Evolutionary conservation across 1,140 invertebrate species (phyloP).

Genomic region (Drosophila dunni): DNA sequence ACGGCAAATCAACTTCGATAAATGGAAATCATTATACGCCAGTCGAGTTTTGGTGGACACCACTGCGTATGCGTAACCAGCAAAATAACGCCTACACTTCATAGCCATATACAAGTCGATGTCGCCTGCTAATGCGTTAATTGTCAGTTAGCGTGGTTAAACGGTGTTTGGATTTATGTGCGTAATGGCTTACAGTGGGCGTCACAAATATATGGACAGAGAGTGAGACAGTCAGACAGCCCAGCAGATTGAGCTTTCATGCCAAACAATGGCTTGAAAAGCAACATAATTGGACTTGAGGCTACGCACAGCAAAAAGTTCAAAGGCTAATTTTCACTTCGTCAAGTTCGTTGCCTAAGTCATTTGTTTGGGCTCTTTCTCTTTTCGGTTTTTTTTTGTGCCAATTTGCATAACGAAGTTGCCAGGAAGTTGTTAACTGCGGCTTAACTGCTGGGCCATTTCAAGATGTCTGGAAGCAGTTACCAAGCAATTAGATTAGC

Average conservation of each 20-base stretch:
- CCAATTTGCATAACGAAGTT: conserved; percentile 70
- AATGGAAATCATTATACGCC: conserved; percentile 60
- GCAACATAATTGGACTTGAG: conserved; percentile 35
- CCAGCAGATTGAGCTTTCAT: conserved; percentile 42
- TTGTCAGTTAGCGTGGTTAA: conserved; percentile 77
- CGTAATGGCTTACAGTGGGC: conserved; percentile 40
- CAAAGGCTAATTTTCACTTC: conserved; percentile 74
- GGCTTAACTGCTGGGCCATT: conserved; percentile 43
- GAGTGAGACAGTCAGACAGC: neutral
- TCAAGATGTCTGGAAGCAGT: neutral
- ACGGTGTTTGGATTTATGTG: conserved; percentile 65
- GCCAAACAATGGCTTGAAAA: conserved; percentile 58
- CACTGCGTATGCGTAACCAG: conserved; percentile 73
- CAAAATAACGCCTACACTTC: conserved; percentile 51
- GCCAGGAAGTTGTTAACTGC: conserved; percentile 64
- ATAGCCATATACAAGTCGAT: conserved; percentile 15
- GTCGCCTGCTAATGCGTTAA: conserved; percentile 72
- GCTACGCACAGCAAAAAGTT: conserved; percentile 43
- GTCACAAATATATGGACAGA: conserved; percentile 6
- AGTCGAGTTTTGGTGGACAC: conserved; percentile 41
- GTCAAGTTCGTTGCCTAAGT: conserved; percentile 48
- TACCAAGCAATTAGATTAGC: conserved; percentile 1
- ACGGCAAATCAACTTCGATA: conserved; percentile 64
- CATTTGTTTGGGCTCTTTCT: conserved; percentile 46
- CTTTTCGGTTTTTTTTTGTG: conserved; percentile 21